A percentile compares a stretch with the other conserved stretches of the same genome.
Evolutionary conservation across 2,888 invertebrate species (phyloP).

Genomic region (Latrodectus elegans): DNA sequence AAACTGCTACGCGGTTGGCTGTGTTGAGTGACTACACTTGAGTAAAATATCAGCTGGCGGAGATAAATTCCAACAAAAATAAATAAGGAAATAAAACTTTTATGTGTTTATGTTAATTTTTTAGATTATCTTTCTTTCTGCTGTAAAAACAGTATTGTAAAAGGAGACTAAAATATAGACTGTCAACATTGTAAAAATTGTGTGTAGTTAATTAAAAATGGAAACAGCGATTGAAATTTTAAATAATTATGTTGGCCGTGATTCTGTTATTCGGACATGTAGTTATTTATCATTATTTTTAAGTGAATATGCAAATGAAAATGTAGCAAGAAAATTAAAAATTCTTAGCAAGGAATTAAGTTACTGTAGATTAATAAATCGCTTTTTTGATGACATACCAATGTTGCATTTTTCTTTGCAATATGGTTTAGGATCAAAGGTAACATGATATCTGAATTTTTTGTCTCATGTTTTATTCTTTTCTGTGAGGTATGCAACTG

Average conservation of each 20-base stretch:
- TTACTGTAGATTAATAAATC: conserved; percentile 50
- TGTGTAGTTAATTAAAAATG: conserved; percentile 8
- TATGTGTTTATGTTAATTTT: too few relatives aligned
- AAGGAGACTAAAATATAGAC: too few relatives aligned
- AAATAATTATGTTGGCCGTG: conserved; percentile 37
- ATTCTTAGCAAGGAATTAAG: conserved; percentile 55
- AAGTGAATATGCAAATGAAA: conserved; percentile 35
- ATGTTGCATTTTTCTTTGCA: conserved; percentile 48
- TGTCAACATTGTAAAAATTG: too few relatives aligned
- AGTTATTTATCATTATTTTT: conserved; percentile 48
- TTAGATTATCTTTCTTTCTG: too few relatives aligned
- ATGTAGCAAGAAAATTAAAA: conserved; percentile 34
- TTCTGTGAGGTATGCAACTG: too few relatives aligned
- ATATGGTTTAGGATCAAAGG: conserved; percentile 46
- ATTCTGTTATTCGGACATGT: conserved; percentile 37
- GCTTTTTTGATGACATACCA: conserved; percentile 62
- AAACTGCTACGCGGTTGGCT: too few relatives aligned
- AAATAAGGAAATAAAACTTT: too few relatives aligned
- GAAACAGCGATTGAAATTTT: conserved; percentile 18
- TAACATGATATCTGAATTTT: neutral
- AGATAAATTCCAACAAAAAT: too few relatives aligned
- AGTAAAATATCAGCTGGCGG: too few relatives aligned
- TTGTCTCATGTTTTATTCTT: too few relatives aligned
- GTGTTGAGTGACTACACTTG: too few relatives aligned
- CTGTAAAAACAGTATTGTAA: too few relatives aligned